These are phyloP conservation scores for Lacerta agilis DNA, from an alignment of 2,797 vertebrate genomes.

Conservation along the genomic window DNA sequence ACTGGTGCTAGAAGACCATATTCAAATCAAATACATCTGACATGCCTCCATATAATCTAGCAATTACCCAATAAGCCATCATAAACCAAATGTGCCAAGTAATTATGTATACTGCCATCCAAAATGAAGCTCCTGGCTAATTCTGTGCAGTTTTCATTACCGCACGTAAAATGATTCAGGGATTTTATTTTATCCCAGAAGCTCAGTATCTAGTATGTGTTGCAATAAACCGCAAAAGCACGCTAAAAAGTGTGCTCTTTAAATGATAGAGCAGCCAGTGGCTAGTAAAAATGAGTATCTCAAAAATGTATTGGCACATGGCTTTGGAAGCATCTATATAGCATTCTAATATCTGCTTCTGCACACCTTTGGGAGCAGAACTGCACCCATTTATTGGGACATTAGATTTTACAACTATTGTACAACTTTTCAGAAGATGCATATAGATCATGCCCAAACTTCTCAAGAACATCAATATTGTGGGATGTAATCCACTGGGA, in stretches of 20 bases:
- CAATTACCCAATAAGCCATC: conserved; percentile 14
- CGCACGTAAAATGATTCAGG: background rate
- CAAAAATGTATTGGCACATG: background rate
- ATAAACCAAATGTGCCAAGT: conserved; percentile 5
- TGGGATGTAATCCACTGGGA: background rate
- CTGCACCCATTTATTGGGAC: background rate
- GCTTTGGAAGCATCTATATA: background rate
- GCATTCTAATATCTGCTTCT: background rate
- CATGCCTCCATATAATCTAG: background rate
- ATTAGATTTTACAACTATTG: background rate
- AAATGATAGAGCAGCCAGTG: background rate
- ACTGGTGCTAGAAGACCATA: background rate
- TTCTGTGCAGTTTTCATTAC: background rate
- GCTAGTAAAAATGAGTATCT: background rate
- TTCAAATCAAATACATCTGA: conserved; percentile 5
- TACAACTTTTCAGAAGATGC: background rate
- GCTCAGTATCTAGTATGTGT: background rate
- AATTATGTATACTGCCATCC: background rate
- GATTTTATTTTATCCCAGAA: conserved; percentile 3
- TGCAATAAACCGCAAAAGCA: background rate
- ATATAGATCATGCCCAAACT: background rate
- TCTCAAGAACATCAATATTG: no score
- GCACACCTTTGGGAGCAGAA: background rate
- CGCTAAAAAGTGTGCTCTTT: background rate
- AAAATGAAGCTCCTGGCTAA: conserved; percentile 3